phyloP scores from a whole-genome alignment of 2,888 invertebrate genomes.

The Andrena camellia region DNA sequence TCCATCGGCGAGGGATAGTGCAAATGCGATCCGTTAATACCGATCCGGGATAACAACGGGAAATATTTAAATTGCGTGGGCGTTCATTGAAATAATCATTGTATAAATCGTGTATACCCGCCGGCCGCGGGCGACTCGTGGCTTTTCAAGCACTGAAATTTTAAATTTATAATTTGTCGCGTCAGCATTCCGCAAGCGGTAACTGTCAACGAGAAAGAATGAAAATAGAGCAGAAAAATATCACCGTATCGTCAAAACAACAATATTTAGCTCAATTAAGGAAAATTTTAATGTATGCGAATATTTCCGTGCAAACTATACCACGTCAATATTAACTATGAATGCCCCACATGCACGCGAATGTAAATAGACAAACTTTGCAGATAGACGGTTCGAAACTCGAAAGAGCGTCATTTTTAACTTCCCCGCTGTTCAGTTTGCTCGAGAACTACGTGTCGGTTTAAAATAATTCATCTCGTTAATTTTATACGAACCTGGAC shows the following conservation, averaged over 20 bases:
- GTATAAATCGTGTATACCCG: conserved; percentile 11
- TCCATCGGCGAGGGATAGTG: neutral
- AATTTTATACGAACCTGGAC: conserved; percentile 12
- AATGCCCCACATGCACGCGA: conserved; percentile 16
- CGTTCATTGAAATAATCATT: conserved; percentile 44
- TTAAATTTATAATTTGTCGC: conserved; percentile 40
- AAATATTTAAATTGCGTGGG: conserved; percentile 31
- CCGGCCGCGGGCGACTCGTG: neutral
- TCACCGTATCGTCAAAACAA: neutral
- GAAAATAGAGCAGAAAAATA: neutral
- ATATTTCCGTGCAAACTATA: conserved; percentile 17
- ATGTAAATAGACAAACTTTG: neutral
- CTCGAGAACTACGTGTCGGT: conserved; percentile 6
- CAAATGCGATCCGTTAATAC: conserved; percentile 46
- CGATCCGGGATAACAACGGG: conserved; percentile 23
- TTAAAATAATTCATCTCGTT: conserved; percentile 46
- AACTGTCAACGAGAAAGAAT: neutral
- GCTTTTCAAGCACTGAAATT: conserved; percentile 17
- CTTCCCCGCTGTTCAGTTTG: neutral
- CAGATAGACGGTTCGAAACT: neutral
- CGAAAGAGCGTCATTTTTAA: neutral
- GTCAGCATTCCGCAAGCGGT: neutral
- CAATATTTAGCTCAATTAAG: conserved; percentile 21
- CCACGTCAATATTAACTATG: conserved; percentile 10
- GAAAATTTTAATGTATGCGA: neutral